Percentiles rank a stretch among this genome's conserved stretches.
Conservation (phyloP, 2,888 invertebrate genomes). For the Steromphala cineraria region DNA sequence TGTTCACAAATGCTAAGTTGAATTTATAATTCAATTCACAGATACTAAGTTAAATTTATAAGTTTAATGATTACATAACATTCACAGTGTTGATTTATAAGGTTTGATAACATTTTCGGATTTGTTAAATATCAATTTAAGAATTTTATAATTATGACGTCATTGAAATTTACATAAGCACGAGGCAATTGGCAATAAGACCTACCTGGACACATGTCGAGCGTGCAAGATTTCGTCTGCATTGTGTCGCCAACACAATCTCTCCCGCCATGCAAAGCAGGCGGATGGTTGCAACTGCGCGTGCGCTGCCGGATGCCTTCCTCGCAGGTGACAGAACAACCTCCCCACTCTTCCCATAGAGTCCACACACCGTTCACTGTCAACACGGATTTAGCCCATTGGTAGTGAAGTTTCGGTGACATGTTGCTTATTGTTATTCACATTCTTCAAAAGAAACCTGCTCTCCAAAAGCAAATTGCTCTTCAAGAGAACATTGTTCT, state of each 20-base stretch:
- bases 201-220: conserved; percentile 64
- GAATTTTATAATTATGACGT: neutral
- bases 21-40: no score
- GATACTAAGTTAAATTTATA: no score
- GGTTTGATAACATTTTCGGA: no score
- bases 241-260: conserved; percentile 54
- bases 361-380: conserved; percentile 69
- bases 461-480: no score
- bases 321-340: conserved; percentile 69
- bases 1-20: no score
- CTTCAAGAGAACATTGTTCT: no score
- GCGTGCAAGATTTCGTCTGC: conserved; percentile 57
- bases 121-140: no score
- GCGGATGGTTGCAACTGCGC: conserved; percentile 63
- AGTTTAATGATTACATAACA: no score
- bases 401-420: no score
- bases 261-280: conserved; percentile 57
- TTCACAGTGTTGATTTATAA: no score
- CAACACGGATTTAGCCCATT: neutral
- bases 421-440: no score
- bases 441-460: no score
- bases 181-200: neutral
- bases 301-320: conserved; percentile 60
- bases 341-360: conserved; percentile 66
- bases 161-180: neutral